phyloP scores from a whole-genome alignment of 2,113 vertebrate genomes.

The Crypturellus undulatus region DNA sequence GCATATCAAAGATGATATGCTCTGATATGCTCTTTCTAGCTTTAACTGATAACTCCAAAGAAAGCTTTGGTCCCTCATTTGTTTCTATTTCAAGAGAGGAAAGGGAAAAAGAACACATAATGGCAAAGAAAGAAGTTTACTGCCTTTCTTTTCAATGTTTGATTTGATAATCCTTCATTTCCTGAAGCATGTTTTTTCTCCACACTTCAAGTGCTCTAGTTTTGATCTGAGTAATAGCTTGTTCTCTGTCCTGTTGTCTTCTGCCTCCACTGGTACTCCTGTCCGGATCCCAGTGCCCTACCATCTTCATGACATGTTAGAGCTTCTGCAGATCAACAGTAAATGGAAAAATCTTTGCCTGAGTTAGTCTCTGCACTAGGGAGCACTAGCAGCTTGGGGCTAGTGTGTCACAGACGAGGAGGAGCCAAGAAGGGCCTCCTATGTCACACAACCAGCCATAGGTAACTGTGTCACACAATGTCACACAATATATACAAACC shows the following conservation, averaged over 20 bases:
- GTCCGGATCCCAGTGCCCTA: conserved; percentile 17
- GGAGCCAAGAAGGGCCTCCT: neutral
- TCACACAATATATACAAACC: neutral
- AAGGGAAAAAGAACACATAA: neutral
- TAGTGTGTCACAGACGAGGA: neutral
- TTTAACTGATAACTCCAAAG: neutral
- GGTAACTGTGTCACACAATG: neutral
- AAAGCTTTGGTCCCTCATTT: neutral
- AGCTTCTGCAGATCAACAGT: neutral
- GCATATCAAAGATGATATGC: no score
- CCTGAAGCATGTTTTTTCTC: conserved; percentile 21
- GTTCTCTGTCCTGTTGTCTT: conserved; percentile 24
- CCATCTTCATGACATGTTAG: neutral
- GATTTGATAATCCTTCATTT: neutral
- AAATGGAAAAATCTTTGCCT: neutral
- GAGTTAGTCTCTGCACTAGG: neutral
- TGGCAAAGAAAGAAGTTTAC: neutral
- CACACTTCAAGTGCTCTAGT: neutral
- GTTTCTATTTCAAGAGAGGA: neutral
- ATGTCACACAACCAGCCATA: neutral
- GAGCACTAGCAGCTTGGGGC: neutral
- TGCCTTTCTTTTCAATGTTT: neutral
- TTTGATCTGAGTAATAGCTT: conserved; percentile 32
- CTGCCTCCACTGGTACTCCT: conserved; percentile 22
- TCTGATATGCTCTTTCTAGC: neutral